Conservation (phyloP, 2,888 invertebrate species). For the Mayetiola destructor region DNA sequence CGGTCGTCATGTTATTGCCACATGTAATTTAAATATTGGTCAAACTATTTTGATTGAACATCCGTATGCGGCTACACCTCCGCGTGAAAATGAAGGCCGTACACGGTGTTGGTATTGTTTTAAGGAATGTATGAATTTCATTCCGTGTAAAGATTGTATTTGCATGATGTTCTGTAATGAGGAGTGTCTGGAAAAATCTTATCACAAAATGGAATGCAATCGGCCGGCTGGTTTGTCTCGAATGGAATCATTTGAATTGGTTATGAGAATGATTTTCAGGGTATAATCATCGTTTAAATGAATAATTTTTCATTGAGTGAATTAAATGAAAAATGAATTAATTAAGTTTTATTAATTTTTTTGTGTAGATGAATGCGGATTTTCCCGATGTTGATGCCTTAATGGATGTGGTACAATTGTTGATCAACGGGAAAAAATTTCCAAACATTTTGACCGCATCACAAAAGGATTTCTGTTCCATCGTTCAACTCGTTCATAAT, state of each 20-base stretch:
- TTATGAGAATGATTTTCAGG: neutral
- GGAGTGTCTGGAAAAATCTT: neutral
- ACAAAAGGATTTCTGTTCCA: neutral
- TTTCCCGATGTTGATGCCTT: neutral
- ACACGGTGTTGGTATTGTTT: neutral
- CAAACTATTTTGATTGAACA: neutral
- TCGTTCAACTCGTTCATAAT: neutral
- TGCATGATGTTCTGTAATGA: neutral
- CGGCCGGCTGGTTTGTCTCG: neutral
- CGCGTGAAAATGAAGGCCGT: neutral
- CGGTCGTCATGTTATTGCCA: neutral
- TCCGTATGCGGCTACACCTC: neutral
- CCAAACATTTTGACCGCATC: neutral
- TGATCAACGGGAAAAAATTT: neutral
- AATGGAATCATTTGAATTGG: neutral
- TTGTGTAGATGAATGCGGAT: neutral
- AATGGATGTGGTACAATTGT: neutral
- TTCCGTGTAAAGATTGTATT: neutral
- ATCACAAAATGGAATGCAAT: neutral
- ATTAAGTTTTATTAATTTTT: neutral
- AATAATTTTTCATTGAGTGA: too few species aligned
- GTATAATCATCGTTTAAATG: neutral
- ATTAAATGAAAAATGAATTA: neutral
- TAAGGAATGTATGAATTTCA: neutral
- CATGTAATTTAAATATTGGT: neutral